phyloP scores from a whole-genome alignment of 2,888 invertebrate species.

The Trichopria drosophilae region DNA sequence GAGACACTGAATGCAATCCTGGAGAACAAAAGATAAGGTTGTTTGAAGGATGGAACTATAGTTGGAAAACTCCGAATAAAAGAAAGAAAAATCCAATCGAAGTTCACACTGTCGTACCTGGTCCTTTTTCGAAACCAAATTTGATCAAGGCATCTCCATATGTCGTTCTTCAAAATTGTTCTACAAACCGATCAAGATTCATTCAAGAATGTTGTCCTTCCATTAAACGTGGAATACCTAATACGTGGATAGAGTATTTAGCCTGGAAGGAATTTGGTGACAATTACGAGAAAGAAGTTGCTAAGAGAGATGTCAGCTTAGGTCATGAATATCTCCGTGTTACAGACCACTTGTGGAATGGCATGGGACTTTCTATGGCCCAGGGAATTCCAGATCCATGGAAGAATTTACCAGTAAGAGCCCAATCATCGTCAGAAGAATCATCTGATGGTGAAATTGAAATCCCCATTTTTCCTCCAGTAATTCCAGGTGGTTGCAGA shows the following conservation, averaged over 20 bases:
- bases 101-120: slow-evolving; percentile 26
- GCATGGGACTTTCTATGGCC: slow-evolving; percentile 33
- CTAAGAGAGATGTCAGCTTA: slow-evolving; percentile 18
- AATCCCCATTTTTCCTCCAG: too few relatives aligned
- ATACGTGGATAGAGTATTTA: slow-evolving; percentile 41
- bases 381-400: slow-evolving; percentile 47
- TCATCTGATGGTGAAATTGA: too few relatives aligned
- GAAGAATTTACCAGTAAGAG: slow-evolving; percentile 23
- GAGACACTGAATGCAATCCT: too few relatives aligned
- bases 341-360: slow-evolving; percentile 36
- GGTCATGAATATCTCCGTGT: slow-evolving; percentile 28
- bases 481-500: too few relatives aligned
- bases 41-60: too few relatives aligned
- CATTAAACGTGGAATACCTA: slow-evolving; percentile 39
- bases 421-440: neutral
- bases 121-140: slow-evolving; percentile 36
- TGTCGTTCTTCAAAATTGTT: too few relatives aligned
- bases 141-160: slow-evolving; percentile 36
- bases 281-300: slow-evolving; percentile 11
- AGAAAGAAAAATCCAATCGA: neutral
- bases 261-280: slow-evolving; percentile 23
- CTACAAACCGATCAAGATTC: neutral
- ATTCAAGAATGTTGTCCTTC: neutral
- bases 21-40: too few relatives aligned
- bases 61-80: too few relatives aligned